Conservation (phyloP, 2,113 vertebrate genomes). For the Archocentrus centrarchus region DNA sequence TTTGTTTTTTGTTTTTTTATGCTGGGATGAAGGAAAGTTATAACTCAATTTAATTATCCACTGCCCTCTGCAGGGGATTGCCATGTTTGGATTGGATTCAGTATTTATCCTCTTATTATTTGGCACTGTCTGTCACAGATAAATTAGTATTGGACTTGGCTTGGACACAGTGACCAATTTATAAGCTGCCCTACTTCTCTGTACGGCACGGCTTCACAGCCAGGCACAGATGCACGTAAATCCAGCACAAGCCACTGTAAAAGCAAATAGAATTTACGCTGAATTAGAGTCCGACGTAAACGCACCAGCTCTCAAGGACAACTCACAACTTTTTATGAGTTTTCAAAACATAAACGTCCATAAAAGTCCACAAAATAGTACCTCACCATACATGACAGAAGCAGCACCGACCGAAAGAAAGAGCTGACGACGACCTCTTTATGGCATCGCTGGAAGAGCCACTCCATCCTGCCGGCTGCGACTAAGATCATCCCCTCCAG, state of each 20-base stretch:
- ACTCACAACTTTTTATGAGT: background rate
- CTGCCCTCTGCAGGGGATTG: slow-evolving; percentile 35
- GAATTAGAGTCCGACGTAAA: background rate
- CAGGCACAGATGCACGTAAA: background rate
- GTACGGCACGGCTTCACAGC: slow-evolving; percentile 25
- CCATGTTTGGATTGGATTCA: slow-evolving; percentile 56
- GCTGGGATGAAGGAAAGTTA: slow-evolving; percentile 17
- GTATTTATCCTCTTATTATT: slow-evolving; percentile 70
- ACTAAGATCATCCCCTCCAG: slow-evolving; percentile 34
- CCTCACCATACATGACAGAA: slow-evolving; percentile 59
- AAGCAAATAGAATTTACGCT: background rate
- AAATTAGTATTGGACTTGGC: slow-evolving; percentile 53
- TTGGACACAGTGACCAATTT: slow-evolving; percentile 52
- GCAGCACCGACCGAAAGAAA: slow-evolving; percentile 43
- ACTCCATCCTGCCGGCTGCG: slow-evolving; percentile 53
- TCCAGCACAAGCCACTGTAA: background rate
- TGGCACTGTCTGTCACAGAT: slow-evolving; percentile 60
- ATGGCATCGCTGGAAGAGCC: slow-evolving; percentile 51
- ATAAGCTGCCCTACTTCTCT: slow-evolving; percentile 66
- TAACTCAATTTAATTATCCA: slow-evolving; percentile 58
- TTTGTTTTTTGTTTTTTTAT: background rate
- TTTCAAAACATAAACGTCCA: background rate
- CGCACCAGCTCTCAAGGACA: background rate
- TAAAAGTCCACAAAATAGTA: background rate
- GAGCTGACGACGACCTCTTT: slow-evolving; percentile 37